phyloP scores from a whole-genome alignment of 2,113 vertebrate genomes.

The Forbesichthys papilliferus region DNA sequence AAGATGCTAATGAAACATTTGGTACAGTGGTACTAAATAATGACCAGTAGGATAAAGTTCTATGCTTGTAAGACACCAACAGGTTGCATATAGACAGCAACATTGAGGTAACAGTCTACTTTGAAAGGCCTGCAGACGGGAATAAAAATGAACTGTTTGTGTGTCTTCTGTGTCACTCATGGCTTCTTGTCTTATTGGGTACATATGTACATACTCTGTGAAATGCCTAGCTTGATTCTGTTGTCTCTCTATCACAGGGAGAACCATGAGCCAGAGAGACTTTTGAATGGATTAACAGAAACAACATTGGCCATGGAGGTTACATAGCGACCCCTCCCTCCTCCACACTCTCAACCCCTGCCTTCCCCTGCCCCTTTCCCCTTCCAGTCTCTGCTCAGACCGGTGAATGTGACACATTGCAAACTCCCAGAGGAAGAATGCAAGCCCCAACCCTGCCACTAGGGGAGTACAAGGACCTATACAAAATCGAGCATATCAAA shows the following conservation, averaged over 20 bases:
- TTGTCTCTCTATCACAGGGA: conserved; percentile 74
- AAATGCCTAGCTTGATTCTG: neutral
- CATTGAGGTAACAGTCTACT: too few relatives aligned
- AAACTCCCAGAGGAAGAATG: conserved; percentile 66
- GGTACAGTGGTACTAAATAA: too few relatives aligned
- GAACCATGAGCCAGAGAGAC: conserved; percentile 86
- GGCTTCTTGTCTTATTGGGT: neutral
- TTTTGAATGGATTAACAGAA: conserved; percentile 89
- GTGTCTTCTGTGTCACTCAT: too few relatives aligned
- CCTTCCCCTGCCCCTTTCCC: conserved; percentile 5
- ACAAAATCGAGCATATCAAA: conserved; percentile 78
- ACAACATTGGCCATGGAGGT: conserved; percentile 94
- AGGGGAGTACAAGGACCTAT: conserved; percentile 73
- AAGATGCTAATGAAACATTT: too few relatives aligned
- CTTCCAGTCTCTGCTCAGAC: conserved; percentile 45
- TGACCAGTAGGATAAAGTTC: too few relatives aligned
- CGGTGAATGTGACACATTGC: conserved; percentile 62
- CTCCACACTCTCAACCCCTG: conserved; percentile 17
- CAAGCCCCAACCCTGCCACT: conserved; percentile 72
- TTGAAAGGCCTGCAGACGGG: too few relatives aligned
- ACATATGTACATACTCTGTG: neutral
- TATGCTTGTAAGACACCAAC: too few relatives aligned
- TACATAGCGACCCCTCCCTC: conserved; percentile 81
- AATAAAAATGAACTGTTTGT: too few relatives aligned
- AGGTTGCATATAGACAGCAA: too few relatives aligned